phyloP scores from a whole-genome alignment of 2,113 vertebrate genomes.

The Okapia johnstoni region DNA sequence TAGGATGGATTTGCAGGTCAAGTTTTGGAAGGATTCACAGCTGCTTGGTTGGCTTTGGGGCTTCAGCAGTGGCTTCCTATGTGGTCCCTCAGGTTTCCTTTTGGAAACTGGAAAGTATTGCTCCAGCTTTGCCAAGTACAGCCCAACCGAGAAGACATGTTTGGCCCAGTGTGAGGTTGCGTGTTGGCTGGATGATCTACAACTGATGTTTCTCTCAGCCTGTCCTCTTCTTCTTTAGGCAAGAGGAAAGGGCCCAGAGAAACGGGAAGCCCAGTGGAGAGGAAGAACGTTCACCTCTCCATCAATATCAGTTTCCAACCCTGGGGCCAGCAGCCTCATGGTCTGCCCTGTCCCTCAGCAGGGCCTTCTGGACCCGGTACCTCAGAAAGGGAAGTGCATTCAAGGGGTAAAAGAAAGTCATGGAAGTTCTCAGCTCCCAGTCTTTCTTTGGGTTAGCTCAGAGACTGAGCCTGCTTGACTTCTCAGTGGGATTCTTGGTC shows the following conservation, averaged over 20 bases:
- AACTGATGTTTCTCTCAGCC: neutral
- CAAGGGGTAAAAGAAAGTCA: neutral
- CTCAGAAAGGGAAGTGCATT: neutral
- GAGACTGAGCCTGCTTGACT: neutral
- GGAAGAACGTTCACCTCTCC: constrained; percentile 46
- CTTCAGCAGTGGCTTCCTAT: neutral
- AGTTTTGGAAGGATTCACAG: neutral
- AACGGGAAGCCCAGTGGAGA: constrained; percentile 37
- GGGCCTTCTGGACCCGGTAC: neutral
- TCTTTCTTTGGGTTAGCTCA: neutral
- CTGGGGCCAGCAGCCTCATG: neutral
- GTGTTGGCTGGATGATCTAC: neutral
- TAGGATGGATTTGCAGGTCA: neutral
- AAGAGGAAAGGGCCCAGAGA: constrained; percentile 27
- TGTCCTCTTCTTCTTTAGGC: neutral
- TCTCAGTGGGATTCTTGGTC: neutral
- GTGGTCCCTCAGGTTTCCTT: neutral
- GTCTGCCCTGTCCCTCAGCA: neutral
- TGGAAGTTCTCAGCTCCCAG: neutral
- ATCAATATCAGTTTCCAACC: constrained; percentile 31
- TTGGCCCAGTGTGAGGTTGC: neutral
- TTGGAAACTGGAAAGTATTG: neutral
- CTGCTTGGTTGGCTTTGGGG: neutral
- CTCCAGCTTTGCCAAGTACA: neutral
- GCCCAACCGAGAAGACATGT: neutral